These are phyloP conservation scores for Stomatorhinus walkeri DNA, from an alignment of 2,797 vertebrate species.

Conservation along the genomic window DNA sequence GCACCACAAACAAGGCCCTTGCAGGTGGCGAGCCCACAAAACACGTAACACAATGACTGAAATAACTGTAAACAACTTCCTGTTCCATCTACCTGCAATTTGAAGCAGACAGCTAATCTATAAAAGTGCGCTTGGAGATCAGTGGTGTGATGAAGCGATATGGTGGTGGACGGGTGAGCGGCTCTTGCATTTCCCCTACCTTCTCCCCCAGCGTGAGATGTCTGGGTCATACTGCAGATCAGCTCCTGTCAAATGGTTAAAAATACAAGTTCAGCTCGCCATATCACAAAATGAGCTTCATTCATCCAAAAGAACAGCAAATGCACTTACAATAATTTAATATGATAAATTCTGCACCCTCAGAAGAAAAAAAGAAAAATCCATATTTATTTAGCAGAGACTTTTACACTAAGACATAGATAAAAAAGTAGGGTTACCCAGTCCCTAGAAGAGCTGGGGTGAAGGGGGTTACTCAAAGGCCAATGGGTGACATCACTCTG, in stretches of 20 bases:
- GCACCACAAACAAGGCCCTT: background rate
- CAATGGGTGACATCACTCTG: background rate
- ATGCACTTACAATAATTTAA: background rate
- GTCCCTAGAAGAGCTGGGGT: background rate
- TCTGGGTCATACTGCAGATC: constrained; percentile 12
- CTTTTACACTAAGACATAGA: background rate
- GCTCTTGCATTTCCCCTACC: background rate
- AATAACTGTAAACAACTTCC: background rate
- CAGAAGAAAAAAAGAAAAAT: background rate
- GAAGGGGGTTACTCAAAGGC: background rate
- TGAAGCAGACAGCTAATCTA: background rate
- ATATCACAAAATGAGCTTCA: background rate
- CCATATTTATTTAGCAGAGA: background rate
- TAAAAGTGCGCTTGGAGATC: background rate
- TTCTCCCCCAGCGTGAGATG: background rate
- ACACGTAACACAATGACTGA: background rate
- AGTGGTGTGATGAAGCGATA: background rate
- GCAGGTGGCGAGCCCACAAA: background rate
- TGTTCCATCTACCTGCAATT: background rate
- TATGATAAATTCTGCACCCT: background rate
- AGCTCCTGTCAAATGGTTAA: constrained; percentile 19
- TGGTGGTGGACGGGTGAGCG: background rate
- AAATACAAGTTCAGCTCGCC: background rate
- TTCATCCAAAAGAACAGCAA: background rate
- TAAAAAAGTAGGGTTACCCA: background rate